Percentiles rank a stretch among this genome's conserved stretches.
Evolutionary conservation across 2,113 vertebrate species (phyloP).

Genomic region (Alouatta palliata): DNA sequence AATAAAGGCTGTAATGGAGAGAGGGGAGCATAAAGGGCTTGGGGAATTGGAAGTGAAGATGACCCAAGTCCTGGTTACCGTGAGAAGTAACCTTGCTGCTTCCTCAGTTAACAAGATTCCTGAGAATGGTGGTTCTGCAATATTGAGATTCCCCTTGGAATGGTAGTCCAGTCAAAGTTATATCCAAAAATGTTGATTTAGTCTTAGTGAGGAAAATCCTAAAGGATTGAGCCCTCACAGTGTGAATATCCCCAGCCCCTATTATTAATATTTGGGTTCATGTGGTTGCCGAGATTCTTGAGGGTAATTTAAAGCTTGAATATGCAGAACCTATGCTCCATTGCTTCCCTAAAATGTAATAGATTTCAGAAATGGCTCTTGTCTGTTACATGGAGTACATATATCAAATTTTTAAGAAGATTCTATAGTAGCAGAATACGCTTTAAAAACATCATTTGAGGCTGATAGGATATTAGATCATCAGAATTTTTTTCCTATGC

Average conservation of each 20-base stretch:
- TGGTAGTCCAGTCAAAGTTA: background rate
- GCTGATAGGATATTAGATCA: background rate
- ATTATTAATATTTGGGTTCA: background rate
- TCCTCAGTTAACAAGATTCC: background rate
- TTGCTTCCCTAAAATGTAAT: background rate
- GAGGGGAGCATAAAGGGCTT: background rate
- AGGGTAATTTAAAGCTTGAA: background rate
- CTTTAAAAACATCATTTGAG: background rate
- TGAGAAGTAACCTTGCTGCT: background rate
- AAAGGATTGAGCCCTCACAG: background rate
- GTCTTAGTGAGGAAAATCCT: background rate
- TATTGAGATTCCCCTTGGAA: background rate
- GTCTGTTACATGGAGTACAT: background rate
- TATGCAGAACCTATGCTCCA: background rate
- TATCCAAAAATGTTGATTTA: background rate
- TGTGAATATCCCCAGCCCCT: rapidly evolving
- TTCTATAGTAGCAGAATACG: background rate
- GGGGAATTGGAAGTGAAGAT: background rate
- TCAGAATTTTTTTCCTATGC: background rate
- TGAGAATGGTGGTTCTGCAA: background rate
- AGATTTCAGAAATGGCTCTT: background rate
- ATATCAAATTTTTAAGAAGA: background rate
- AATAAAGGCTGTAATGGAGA: background rate
- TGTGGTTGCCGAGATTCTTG: rapidly evolving
- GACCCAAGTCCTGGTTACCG: background rate